Evolutionary conservation across 2,113 vertebrate species (phyloP), one percentile per base, ranked within the genome.

Genomic region (Megaleporinus macrocephalus): DNA sequence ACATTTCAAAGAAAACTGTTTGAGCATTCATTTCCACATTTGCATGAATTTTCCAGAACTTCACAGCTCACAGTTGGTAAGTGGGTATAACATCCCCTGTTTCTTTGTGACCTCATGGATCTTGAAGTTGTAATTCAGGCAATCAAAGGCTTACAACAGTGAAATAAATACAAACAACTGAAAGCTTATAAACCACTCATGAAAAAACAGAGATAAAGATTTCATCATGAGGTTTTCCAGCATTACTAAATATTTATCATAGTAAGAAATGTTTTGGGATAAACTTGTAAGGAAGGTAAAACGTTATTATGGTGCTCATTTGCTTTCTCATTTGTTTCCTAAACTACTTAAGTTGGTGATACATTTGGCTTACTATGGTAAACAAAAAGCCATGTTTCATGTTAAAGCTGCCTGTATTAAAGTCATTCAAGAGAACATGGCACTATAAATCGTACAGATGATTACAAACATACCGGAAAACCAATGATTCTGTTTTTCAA

Each of bases 121-220:
- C 53, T 22, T 55, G 14, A 55, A 55, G 53, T n/a, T 70, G 11
- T 71, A 79, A 15, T 71, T 61, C 12, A 47, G 78, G 63, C 51
- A 70, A 69, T 78, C 49, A 26, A 76, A 76, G 65, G 76, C 76
- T 53, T 36, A 36, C 11, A 53, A 33, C 12, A 51, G 47, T 68
- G 61, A 78, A 78, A n/a, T 26, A 24, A 71, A 41, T 71, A 61
- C 57, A 61, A 26, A 57, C 18, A 57, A 57, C 1, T 18, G 0
- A 20, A 26, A 76, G 62, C 59, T 63, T 63, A 44, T 49, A 77
- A 77, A 78, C 29, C 53, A 49, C 13, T 62, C n/a, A 30, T 12
- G 4, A 26, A 53, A 55, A 57, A 71, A 36, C 16, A 69, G 6
- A 71, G 0, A 63, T 11, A 61, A 61, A 24, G 6, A 57, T 22